Conservation (phyloP, 1,140 invertebrate genomes). For the Oedothorax gibbosus region DNA sequence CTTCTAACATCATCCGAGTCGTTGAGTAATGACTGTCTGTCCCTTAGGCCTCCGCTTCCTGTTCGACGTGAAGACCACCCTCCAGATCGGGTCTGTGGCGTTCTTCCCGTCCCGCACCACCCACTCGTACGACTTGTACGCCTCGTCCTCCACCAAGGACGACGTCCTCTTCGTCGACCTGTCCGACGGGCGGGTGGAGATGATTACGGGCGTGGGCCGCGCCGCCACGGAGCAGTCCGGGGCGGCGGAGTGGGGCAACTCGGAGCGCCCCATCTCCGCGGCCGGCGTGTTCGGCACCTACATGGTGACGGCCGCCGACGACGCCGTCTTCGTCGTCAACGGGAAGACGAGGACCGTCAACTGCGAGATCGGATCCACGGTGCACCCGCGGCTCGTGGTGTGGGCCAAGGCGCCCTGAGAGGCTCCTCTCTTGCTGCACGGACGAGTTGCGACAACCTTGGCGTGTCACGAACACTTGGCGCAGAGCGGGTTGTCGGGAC, state of each 20-base stretch:
- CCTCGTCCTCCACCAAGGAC: constrained; percentile 80
- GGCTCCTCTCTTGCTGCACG: background rate
- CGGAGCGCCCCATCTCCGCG: constrained; percentile 77
- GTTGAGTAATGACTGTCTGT: background rate
- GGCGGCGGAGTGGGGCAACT: constrained; percentile 77
- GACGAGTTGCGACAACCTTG: no score
- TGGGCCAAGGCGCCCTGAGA: constrained; percentile 72
- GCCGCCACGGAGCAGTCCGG: constrained; percentile 76
- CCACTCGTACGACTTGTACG: constrained; percentile 82
- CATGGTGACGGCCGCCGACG: constrained; percentile 80
- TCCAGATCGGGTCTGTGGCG: constrained; percentile 81
- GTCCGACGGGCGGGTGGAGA: constrained; percentile 82
- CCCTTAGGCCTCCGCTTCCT: constrained; percentile 75
- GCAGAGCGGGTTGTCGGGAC: no score
- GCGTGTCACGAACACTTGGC: no score
- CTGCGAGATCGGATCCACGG: constrained; percentile 80
- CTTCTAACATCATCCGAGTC: background rate
- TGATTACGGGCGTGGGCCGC: constrained; percentile 79
- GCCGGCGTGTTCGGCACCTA: constrained; percentile 81
- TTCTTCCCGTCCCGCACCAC: constrained; percentile 82
- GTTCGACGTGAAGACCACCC: constrained; percentile 82
- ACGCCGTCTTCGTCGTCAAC: constrained; percentile 81
- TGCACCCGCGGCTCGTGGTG: constrained; percentile 76
- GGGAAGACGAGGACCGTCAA: constrained; percentile 80
- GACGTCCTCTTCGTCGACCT: constrained; percentile 82